Evolutionary conservation across 2,113 vertebrate species (phyloP), one percentile per base, ranked within the genome.

Genomic region (Cichladusa arquata): DNA sequence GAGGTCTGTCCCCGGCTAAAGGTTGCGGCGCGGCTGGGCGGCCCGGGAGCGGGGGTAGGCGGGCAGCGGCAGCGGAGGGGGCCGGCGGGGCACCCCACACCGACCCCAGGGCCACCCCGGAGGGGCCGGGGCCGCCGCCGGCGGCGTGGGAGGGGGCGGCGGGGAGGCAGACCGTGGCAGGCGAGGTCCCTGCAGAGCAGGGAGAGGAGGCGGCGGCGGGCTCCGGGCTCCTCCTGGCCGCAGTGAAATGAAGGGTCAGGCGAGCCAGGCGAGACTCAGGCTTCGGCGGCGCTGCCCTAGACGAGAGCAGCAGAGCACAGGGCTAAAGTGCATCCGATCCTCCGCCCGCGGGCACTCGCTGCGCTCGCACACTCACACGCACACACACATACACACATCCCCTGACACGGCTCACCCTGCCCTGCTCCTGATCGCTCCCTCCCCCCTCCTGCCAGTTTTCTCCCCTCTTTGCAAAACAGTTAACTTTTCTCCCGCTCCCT

Each of bases 221-320:
- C 98, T 98, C 96, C 95, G 98, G 91, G 98, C 98, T 98, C 81
- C 98, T 98, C 98, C 98, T 97, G 98, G 98, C 98, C 98, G 98
- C 98, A 98, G 98, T 98, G 98, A 98, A 98, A 98, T 93, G 98
- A 98, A 98, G 99, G 98, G 99, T 99, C 99, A 99, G 98, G 96
- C 96, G 90, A 88, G 98, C 99, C 98, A 99, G 98, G 96, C 96
- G 92, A 85, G 98, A 97, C 97, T 98, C 97, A 90, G 98, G 98
- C 98, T 97, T 95, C 97, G 94, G 72, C 96, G 97, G 96, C 97
- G 97, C 94, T 88, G 96, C 96, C 97, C 97, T 92, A 93, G 93
- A 70, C 91, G 84, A 79, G 89, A 95, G 89, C 95, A 92, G 97
- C 96, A 96, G 97, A 97, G 97, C 97, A 88, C 96, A 73, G 96